phyloP scores from a whole-genome alignment of 92 coral and sea anemone species.

The Porites rus region DNA sequence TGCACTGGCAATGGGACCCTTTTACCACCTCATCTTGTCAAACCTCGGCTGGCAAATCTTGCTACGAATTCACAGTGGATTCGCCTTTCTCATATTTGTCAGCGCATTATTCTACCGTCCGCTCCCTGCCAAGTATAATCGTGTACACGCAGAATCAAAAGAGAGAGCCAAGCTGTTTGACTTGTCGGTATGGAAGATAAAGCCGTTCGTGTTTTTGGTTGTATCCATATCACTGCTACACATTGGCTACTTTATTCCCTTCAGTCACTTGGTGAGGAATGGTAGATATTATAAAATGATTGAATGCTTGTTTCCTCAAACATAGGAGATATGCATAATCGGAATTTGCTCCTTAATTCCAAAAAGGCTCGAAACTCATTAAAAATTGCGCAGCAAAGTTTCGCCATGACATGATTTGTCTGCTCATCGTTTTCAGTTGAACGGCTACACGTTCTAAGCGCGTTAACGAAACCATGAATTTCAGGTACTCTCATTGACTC shows the following conservation, averaged over 20 bases:
- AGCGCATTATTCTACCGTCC: constrained; percentile 85
- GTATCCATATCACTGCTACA: constrained; percentile 84
- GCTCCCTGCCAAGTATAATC: constrained; percentile 59
- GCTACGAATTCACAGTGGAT: constrained; percentile 74
- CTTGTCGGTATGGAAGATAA: constrained; percentile 88
- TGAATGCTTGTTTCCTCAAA: no score
- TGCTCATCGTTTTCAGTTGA: no score
- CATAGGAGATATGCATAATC: no score
- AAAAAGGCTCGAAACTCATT: no score
- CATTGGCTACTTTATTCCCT: constrained; percentile 94
- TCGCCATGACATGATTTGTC: no score
- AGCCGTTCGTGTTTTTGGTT: constrained; percentile 88
- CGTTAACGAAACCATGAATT: no score
- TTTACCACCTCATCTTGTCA: constrained; percentile 74
- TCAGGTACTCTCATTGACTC: no score
- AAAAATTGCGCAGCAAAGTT: no score
- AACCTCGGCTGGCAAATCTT: constrained; percentile 83
- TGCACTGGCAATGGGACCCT: constrained; percentile 83
- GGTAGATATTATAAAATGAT: neutral
- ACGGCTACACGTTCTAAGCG: no score
- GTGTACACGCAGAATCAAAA: neutral
- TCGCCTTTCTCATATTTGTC: constrained; percentile 71
- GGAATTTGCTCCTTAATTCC: no score
- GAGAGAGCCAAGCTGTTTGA: constrained; percentile 64
- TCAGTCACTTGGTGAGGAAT: constrained; percentile 83